Base-by-base conservation (phyloP, 2,888 invertebrate genomes). In the Eledona agricola region DNA sequence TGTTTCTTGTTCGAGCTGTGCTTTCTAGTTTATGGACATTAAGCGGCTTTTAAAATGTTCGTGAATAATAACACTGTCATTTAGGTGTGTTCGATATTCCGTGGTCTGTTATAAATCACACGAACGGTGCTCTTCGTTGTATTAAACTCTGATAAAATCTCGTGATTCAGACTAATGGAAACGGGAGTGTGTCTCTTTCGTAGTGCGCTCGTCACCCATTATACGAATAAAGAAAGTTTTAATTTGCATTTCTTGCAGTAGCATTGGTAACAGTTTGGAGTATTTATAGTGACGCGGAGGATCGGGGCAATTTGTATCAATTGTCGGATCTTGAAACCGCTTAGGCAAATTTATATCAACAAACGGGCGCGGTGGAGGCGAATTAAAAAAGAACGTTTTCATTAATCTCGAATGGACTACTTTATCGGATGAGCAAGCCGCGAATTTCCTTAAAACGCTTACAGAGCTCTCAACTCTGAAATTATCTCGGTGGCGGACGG, bases 91-190 rank as follows among this genome's bases (percentile, higher is more conserved):
- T 40, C 16, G 40, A 28, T 16, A 9, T 9, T 11, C 28, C 19
- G 17, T 40, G n/a, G n/a, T n/a, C n/a, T n/a, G n/a, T 40, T 37
- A 28, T 40, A 40, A 40, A 40, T 40, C 19, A 17, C 10, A 40
- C 26, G 40, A 40, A 40, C 20, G 40, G 28, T 40, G 40, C 40
- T 10, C 28, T 26, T 28, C 28, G 40, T 28, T 28, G 12, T 40
- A 42, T 42, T 42, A 42, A 42, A 42, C 29, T 13, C 11, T 10
- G 31, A 42, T 42, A 42, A 42, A 31, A 42, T 42, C 31, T 42
- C 13, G 22, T 42, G 20, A 42, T 42, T 19, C 22, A 11, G 42
- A 42, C 42, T 42, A 42, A 42, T 42, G 42, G 42, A 42, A n/a
- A n/a, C n/a, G n/a, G n/a, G n/a, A n/a, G n/a, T n/a, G n/a, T n/a